These are phyloP conservation scores for Macrostomum cliftonense DNA, from an alignment of 2,888 invertebrate species.

Conservation along the genomic window DNA sequence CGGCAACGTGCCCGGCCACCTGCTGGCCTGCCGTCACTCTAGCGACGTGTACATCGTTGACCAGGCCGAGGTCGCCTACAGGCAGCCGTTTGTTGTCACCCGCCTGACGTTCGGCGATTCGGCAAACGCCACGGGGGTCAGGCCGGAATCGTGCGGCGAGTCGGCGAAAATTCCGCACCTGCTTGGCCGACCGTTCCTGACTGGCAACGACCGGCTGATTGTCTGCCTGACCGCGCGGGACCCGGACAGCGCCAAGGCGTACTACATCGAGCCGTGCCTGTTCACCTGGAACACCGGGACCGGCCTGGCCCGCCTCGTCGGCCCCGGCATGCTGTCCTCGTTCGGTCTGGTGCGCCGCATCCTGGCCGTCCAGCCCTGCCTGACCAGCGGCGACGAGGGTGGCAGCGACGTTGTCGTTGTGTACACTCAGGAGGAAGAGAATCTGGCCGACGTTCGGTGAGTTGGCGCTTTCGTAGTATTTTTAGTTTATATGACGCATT, in stretches of 20 bases:
- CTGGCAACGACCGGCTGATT: conserved; percentile 16
- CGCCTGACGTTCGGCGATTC: conserved; percentile 13
- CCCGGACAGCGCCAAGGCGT: conserved; percentile 17
- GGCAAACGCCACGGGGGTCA: too few relatives aligned
- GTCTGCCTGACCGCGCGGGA: conserved; percentile 26
- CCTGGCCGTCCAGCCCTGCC: conserved; percentile 20
- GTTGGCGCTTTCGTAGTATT: neutral
- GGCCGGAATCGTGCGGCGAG: too few relatives aligned
- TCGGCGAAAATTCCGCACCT: conserved; percentile 1
- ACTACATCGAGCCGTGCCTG: conserved; percentile 23
- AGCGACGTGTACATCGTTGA: conserved; percentile 20
- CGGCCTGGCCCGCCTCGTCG: conserved; percentile 16
- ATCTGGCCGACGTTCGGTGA: neutral
- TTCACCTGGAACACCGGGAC: conserved; percentile 16
- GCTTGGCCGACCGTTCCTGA: conserved; percentile 4
- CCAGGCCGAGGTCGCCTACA: conserved; percentile 18
- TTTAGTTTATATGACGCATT: neutral
- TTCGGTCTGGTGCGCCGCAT: conserved; percentile 23
- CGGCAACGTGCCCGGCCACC: conserved; percentile 22
- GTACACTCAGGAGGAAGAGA: conserved; percentile 13
- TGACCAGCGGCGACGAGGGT: conserved; percentile 13
- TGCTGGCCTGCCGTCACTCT: conserved; percentile 17
- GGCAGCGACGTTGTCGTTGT: conserved; percentile 18
- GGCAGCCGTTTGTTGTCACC: conserved; percentile 21
- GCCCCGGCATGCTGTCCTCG: conserved; percentile 22